Base-by-base conservation (phyloP, 2,113 vertebrate genomes). In the Dendrocopos noguchii region DNA sequence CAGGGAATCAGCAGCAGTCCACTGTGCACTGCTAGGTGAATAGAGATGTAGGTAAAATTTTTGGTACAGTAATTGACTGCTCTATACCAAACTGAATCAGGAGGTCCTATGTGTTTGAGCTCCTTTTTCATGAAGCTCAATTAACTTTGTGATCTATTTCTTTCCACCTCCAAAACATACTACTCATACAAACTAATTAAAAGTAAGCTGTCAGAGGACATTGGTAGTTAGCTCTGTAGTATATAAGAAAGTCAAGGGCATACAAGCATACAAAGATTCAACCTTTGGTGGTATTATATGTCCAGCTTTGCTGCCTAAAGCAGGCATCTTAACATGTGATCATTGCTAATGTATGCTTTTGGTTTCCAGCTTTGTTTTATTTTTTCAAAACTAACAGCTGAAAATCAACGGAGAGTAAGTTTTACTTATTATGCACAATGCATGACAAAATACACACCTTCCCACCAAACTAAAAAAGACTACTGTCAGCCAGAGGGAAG, bases 291-390 rank as follows among this genome's bases (percentile, higher is more conserved):
- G 24, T 7, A 75, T 52, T 55, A 60, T 22, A 27, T 71, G 61
- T 18, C 34, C 31, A 68, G 59, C 19, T 68, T 73, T 57, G 53
- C 61, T n/a, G 25, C 29, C 53, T 66, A 50, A 72, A 50, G 55
- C 0, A 2, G 29, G 15, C 29, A 71, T 55, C 33, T 52, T 67
- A 57, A 50, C 0, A 0, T 24, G 52, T 9, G 10, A 31, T 50
- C 16, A 80, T 28, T 17, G 27, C 52, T 61, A 88, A 81, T 1
- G 2, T 21, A 82, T 15, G 44, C 9, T 68, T 87, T 65, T 10
- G 1, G 21, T 63, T 79, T 77, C 42, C 76, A 60, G 17, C 63
- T 44, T 44, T 80, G 10, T 68, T 91, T 56, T 75, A 46, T 12
- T 50, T 15, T 39, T 91, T 74, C 59, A 76, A 77, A 79, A 75